These are phyloP conservation scores for Orchestia grillus DNA, from an alignment of 1,140 invertebrate species.

Conservation along the genomic window DNA sequence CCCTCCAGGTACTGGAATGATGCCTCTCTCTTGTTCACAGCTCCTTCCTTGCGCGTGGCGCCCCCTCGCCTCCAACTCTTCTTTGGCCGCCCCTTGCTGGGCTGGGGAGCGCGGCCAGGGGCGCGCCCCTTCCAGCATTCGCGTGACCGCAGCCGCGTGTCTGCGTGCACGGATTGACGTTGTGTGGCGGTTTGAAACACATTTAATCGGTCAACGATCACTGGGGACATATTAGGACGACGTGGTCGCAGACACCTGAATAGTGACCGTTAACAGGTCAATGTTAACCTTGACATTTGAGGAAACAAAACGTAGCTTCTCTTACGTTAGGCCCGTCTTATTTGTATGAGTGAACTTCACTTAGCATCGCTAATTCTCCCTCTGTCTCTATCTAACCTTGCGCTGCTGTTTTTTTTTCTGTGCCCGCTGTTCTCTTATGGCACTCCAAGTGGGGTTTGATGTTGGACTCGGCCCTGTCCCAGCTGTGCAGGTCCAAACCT, in stretches of 20 bases:
- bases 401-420: not conserved
- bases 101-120: not conserved
- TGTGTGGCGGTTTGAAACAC: not conserved
- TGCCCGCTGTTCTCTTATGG: not conserved
- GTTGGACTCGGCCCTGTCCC: not conserved
- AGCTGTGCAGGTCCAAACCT: too few relatives aligned
- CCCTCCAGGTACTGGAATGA: conserved; percentile 80
- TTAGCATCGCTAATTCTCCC: not conserved
- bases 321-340: not conserved
- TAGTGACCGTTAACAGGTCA: too few relatives aligned
- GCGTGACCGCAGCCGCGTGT: not conserved
- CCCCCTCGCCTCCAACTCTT: not conserved
- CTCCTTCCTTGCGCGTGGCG: not conserved
- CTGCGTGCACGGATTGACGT: not conserved
- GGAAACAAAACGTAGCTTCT: not conserved
- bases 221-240: too few relatives aligned
- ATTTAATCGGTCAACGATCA: too few relatives aligned
- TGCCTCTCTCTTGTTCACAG: not conserved
- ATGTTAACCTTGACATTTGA: not conserved
- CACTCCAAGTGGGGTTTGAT: not conserved
- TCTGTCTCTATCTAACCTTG: not conserved
- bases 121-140: not conserved
- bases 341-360: not conserved
- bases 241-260: too few relatives aligned
- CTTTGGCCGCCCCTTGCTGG: not conserved